phyloP scores from a whole-genome alignment of 2,888 invertebrate genomes.

The Troides aeacus region DNA sequence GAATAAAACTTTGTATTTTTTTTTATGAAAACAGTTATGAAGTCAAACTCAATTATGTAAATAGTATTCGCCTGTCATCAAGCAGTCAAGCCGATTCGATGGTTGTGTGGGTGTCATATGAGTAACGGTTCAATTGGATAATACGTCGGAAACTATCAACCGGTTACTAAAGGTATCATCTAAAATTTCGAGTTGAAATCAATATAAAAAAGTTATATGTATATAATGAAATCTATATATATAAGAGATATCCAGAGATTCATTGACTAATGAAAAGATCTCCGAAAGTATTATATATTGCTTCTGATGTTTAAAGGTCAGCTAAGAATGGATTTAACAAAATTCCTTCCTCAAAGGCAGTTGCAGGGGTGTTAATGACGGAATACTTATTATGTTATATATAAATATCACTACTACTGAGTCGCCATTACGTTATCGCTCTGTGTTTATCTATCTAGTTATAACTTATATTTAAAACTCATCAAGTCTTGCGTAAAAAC shows the following conservation, averaged over 20 bases:
- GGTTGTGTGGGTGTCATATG: background rate
- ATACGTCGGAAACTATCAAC: background rate
- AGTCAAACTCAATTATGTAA: constrained; percentile 1
- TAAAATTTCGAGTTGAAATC: background rate
- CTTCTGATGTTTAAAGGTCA: no score
- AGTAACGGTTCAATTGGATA: background rate
- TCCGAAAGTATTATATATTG: no score
- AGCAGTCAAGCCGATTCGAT: background rate
- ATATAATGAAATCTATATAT: no score
- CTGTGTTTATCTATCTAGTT: constrained; percentile 15
- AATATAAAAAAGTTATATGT: background rate
- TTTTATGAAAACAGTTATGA: background rate
- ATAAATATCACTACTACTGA: no score
- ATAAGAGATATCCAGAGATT: no score
- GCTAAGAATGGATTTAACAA: no score
- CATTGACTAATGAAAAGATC: no score
- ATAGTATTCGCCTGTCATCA: background rate
- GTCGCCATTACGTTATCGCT: no score
- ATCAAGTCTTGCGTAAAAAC: constrained; percentile 28
- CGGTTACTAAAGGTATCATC: background rate
- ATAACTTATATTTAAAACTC: constrained; percentile 25
- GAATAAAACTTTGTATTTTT: background rate
- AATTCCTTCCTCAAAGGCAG: no score
- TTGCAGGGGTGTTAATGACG: no score
- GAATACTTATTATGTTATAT: no score